phyloP scores from a whole-genome alignment of 2,797 vertebrate species.

The Anguilla pacifica region DNA sequence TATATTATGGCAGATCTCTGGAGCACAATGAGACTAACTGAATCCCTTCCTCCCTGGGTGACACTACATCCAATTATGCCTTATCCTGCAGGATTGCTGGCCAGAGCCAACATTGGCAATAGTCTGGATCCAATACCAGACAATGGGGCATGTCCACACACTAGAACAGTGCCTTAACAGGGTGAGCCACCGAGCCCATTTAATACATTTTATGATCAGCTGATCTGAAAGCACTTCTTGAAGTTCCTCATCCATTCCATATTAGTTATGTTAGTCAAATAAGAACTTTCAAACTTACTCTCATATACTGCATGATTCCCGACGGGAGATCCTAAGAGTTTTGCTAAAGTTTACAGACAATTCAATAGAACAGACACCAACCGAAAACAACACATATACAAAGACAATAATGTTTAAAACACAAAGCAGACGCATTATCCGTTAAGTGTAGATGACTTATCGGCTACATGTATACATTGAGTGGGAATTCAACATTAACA shows the following conservation, averaged over 20 bases:
- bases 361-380: constrained; percentile 36
- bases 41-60: too few relatives aligned
- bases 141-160: too few relatives aligned
- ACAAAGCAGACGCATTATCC: neutral
- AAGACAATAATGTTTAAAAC: constrained; percentile 40
- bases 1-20: too few relatives aligned
- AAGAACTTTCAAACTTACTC: constrained; percentile 58
- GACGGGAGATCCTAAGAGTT: constrained; percentile 46
- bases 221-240: neutral
- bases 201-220: too few relatives aligned
- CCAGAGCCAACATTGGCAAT: too few relatives aligned
- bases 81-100: too few relatives aligned
- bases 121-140: too few relatives aligned
- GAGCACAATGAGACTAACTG: too few relatives aligned
- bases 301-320: constrained; percentile 58
- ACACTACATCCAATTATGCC: too few relatives aligned
- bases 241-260: neutral
- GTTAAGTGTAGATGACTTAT: neutral
- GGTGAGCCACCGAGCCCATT: too few relatives aligned
- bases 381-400: constrained; percentile 46
- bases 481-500: neutral
- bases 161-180: too few relatives aligned
- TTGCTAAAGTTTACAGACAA: constrained; percentile 37
- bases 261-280: neutral
- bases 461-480: neutral